These are phyloP conservation scores for Xylocopa sonorina DNA, from an alignment of 1,140 invertebrate genomes.

Conservation along the genomic window DNA sequence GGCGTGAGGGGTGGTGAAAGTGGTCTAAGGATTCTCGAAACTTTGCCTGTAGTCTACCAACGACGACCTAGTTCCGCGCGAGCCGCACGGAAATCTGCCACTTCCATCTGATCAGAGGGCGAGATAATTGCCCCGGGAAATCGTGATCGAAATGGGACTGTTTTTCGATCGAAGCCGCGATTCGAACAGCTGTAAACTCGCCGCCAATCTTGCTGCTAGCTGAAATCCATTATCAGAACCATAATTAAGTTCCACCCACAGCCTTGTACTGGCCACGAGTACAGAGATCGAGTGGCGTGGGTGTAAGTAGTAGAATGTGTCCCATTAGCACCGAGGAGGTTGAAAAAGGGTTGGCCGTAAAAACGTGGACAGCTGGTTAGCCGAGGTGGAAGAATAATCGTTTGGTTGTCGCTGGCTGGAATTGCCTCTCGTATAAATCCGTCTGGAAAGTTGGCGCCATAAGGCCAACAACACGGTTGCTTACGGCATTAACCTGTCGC, in stretches of 20 bases:
- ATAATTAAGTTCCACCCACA: background rate
- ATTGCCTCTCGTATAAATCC: background rate
- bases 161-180: conserved; percentile 19
- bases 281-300: background rate
- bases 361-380: background rate
- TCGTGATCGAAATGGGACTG: conserved; percentile 22
- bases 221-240: background rate
- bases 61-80: conserved; percentile 30
- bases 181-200: background rate
- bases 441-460: background rate
- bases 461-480: background rate
- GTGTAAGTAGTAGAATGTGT: background rate
- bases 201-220: background rate
- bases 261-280: background rate
- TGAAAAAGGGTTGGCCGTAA: background rate
- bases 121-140: conserved; percentile 37
- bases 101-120: conserved; percentile 3
- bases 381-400: background rate
- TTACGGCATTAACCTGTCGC: background rate
- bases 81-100: conserved; percentile 16
- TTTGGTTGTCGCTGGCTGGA: too few relatives aligned
- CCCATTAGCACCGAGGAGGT: background rate
- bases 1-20: conserved; percentile 1
- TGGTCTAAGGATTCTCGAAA: conserved; percentile 40
- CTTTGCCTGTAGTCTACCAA: conserved; percentile 33